Conservation (phyloP, 2,888 invertebrate genomes). For the Drosophila birchii region DNA sequence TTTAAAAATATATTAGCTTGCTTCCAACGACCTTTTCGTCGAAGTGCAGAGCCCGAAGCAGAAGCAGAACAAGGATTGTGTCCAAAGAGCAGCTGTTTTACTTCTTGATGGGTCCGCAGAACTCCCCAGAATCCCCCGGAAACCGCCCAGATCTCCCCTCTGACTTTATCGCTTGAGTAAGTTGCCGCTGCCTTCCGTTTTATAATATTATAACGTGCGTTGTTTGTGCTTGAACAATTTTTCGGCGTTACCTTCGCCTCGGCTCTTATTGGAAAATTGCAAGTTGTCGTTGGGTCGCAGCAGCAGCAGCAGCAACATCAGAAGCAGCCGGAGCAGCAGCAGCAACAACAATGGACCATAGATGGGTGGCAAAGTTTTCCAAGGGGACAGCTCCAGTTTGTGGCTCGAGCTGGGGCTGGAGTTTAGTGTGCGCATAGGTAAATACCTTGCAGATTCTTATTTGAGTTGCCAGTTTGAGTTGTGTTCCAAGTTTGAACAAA, state of each 20-base stretch:
- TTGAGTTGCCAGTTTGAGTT: constrained; percentile 61
- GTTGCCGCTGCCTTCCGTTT: constrained; percentile 73
- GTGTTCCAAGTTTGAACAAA: constrained; percentile 50
- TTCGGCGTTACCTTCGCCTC: constrained; percentile 75
- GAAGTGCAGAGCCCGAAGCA: constrained; percentile 1
- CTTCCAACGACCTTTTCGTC: background rate
- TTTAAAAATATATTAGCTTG: background rate
- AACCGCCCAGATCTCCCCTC: background rate
- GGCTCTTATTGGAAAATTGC: constrained; percentile 77
- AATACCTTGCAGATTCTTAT: constrained; percentile 71
- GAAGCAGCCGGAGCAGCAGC: constrained; percentile 15
- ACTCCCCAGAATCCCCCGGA: constrained; percentile 5
- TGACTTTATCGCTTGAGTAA: constrained; percentile 78
- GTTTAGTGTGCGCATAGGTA: constrained; percentile 72
- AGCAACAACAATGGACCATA: constrained; percentile 43
- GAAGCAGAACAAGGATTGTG: constrained; percentile 51
- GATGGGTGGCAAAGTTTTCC: constrained; percentile 41
- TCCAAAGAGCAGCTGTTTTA: constrained; percentile 79
- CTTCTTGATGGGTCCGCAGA: constrained; percentile 68
- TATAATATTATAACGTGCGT: constrained; percentile 80
- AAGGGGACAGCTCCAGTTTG: constrained; percentile 15
- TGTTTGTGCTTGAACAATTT: constrained; percentile 79
- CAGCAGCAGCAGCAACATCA: constrained; percentile 37
- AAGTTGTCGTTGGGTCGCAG: constrained; percentile 57
- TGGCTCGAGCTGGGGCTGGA: constrained; percentile 51